Evolutionary conservation across 2,888 invertebrate species (phyloP), one percentile per base, ranked within the genome.

Genomic region (Hyalella azteca): DNA sequence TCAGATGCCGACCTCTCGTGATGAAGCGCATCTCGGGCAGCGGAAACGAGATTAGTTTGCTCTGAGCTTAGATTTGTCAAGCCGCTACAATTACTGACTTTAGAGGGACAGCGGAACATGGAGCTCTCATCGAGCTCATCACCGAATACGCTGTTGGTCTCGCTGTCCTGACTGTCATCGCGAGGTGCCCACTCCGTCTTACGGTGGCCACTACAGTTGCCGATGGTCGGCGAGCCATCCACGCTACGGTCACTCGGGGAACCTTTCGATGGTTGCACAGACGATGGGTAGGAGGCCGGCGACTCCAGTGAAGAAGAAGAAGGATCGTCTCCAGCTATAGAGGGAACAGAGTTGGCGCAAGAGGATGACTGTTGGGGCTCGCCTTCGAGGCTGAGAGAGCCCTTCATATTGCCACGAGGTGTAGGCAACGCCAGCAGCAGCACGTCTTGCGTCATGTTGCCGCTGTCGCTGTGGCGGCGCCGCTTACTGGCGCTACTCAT

Each of bases 391-490:
- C 83, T 83, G n/a, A 83, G 73, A 2, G 81, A 81, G 3, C 83
- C 83, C 60, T 83, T 83, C 77, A 83, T 83, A 49, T 83, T 83
- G 32, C 80, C 81, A 2, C 83, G 66, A 5, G 83, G 83, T 22
- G 81, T 81, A 19, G 83, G 83, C 45, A 83, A 79, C 3, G 81
- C 80, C 36, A 83, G 54, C 2, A 73, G 41, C 13, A 73, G 29
- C 45, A 45, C 41, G 15, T 73, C 73, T 45, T 73, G 73, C 22
- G 81, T 81, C 81, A 81, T 78, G 54, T 81, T 81, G 73, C 73
- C 73, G 54, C 81, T 81, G 79, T 83, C 83, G 49, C 83, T 83
- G 76, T 83, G 83, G 3, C 83, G 77, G 40, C 83, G 80, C 22
- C 81, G 77, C 75, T 83, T 83, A 73, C 78, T 81, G 26, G 80